Conservation (phyloP, 2,797 vertebrate species). For the Catharus ustulatus region DNA sequence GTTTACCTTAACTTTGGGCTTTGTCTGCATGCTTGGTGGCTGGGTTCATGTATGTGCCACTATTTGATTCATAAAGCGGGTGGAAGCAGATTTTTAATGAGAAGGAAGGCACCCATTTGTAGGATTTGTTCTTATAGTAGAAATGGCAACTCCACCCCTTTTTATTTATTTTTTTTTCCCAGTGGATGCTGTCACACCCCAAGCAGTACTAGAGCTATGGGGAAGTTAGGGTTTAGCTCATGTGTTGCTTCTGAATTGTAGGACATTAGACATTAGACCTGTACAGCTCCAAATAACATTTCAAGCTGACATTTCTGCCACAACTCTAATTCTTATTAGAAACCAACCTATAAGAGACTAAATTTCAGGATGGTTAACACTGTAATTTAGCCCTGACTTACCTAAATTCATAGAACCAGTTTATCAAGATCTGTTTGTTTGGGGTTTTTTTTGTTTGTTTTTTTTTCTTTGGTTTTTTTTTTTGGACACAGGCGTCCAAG, state of each 20-base stretch:
- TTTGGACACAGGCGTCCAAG: not conserved
- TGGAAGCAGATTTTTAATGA: slow-evolving; percentile 24
- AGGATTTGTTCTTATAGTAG: not conserved
- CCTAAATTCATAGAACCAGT: not conserved
- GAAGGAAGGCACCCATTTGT: slow-evolving; percentile 20
- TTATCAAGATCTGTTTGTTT: not conserved
- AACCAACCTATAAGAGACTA: not conserved
- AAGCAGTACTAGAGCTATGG: slow-evolving; percentile 22
- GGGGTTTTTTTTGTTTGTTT: not conserved
- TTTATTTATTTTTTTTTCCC: not conserved
- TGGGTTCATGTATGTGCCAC: slow-evolving; percentile 59
- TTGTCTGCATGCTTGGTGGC: slow-evolving; percentile 71
- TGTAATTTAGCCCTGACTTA: not conserved
- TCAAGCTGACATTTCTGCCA: not conserved
- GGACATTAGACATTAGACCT: not conserved
- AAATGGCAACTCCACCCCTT: not conserved
- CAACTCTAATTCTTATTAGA: not conserved
- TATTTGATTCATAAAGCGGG: slow-evolving; percentile 5
- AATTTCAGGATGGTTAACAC: not conserved
- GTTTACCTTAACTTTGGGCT: slow-evolving; percentile 67
- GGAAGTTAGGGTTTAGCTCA: not conserved
- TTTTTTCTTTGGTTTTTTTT: not conserved
- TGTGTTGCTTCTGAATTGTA: not conserved
- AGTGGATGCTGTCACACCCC: not conserved
- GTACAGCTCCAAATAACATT: not conserved